These are phyloP conservation scores for Thumatha senex DNA, from an alignment of 2,888 invertebrate species.

Conservation along the genomic window DNA sequence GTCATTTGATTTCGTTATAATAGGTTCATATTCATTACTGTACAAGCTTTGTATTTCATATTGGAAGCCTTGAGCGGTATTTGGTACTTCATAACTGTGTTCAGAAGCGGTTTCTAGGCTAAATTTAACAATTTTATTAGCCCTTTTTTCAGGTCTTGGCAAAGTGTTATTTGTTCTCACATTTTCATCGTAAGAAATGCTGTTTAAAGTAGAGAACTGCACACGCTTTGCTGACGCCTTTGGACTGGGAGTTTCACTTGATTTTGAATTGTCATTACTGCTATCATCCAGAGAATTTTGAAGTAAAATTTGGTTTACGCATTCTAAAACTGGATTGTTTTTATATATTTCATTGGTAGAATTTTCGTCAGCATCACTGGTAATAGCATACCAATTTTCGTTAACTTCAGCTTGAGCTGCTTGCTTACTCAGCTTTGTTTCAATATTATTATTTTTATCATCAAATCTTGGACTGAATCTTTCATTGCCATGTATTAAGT, in stretches of 20 bases:
- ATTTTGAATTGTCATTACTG: constrained; percentile 76
- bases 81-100: constrained; percentile 86
- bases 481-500: constrained; percentile 59
- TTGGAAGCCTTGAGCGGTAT: constrained; percentile 78
- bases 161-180: constrained; percentile 63
- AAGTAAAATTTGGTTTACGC: constrained; percentile 92
- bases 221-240: constrained; percentile 82
- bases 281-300: constrained; percentile 87
- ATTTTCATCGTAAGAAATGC: constrained; percentile 81
- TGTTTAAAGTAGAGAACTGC: constrained; percentile 86
- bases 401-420: constrained; percentile 75
- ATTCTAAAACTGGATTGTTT: constrained; percentile 93
- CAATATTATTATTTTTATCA: constrained; percentile 66
- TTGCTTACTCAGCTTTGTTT: constrained; percentile 53
- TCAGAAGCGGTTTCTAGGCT: constrained; percentile 80
- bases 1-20: constrained; percentile 79
- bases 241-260: constrained; percentile 75
- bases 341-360: constrained; percentile 87
- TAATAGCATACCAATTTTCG: constrained; percentile 92
- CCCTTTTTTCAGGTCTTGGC: constrained; percentile 72
- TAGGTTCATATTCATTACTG: constrained; percentile 90
- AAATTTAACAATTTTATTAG: constrained; percentile 79
- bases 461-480: constrained; percentile 55
- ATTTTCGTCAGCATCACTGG: constrained; percentile 90
- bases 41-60: constrained; percentile 87